Conservation (phyloP, 2,888 invertebrate species). For the Heliconius aoede region DNA sequence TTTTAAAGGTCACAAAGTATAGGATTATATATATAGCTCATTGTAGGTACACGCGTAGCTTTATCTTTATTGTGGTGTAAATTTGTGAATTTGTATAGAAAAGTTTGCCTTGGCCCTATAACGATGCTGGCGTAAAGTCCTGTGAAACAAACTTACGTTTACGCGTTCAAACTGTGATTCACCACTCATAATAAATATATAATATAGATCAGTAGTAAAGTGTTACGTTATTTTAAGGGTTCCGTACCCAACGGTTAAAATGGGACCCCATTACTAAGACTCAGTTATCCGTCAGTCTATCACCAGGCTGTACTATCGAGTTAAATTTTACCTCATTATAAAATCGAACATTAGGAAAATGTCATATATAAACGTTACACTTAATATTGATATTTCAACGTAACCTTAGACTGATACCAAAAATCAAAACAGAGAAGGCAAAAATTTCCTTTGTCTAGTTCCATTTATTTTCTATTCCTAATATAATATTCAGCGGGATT, state of each 20-base stretch:
- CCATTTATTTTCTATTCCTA: constrained; percentile 27
- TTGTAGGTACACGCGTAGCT: neutral
- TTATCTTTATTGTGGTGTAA: constrained; percentile 6
- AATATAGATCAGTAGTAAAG: neutral
- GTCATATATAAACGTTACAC: no score
- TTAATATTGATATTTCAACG: neutral
- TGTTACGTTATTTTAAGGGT: neutral
- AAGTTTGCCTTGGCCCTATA: constrained; percentile 23
- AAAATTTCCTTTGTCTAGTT: constrained; percentile 16
- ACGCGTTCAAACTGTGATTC: constrained; percentile 14
- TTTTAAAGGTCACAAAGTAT: neutral
- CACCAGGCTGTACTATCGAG: no score
- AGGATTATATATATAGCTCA: neutral
- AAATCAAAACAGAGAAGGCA: neutral
- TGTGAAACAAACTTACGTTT: constrained; percentile 2
- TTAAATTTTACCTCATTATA: no score
- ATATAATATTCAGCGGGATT: constrained; percentile 45
- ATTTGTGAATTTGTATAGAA: constrained; percentile 14
- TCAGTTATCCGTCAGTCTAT: no score
- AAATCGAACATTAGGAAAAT: no score
- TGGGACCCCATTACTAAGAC: no score
- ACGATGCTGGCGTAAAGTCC: constrained; percentile 18
- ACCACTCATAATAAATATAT: neutral
- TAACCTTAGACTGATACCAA: neutral
- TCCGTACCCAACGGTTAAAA: no score